phyloP scores from a whole-genome alignment of 2,888 invertebrate species.

The Callimorpha dominula region DNA sequence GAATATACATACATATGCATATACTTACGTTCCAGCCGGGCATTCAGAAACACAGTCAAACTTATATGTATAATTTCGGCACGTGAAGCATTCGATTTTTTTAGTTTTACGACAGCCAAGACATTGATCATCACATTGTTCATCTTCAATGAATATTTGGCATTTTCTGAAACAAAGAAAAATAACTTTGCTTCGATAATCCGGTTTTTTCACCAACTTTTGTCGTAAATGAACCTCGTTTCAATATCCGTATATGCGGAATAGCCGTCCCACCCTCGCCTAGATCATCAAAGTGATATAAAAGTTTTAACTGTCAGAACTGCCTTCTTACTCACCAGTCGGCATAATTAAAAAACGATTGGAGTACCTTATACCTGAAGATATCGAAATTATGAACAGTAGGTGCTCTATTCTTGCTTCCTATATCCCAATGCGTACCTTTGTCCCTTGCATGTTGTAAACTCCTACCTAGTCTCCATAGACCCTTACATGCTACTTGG shows the following conservation, averaged over 20 bases:
- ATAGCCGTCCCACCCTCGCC: too few relatives aligned
- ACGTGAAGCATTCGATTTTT: constrained; percentile 88
- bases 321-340: too few relatives aligned
- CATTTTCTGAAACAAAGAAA: constrained; percentile 72
- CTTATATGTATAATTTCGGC: constrained; percentile 86
- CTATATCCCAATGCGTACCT: background rate
- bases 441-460: background rate
- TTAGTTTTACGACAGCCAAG: constrained; percentile 91
- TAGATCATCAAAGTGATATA: too few relatives aligned
- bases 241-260: too few relatives aligned
- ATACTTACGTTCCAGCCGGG: constrained; percentile 88
- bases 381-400: too few relatives aligned
- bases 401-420: too few relatives aligned
- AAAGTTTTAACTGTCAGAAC: too few relatives aligned
- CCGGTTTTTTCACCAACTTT: too few relatives aligned
- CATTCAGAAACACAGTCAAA: constrained; percentile 88
- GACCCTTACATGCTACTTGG: background rate
- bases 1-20: background rate
- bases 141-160: constrained; percentile 78
- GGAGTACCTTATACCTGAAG: too few relatives aligned
- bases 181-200: background rate
- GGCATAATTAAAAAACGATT: too few relatives aligned
- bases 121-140: constrained; percentile 91
- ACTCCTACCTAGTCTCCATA: too few relatives aligned
- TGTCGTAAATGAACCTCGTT: too few relatives aligned